These are phyloP conservation scores for Rattus rattus DNA, from an alignment of 2,113 vertebrate species.

Conservation along the genomic window DNA sequence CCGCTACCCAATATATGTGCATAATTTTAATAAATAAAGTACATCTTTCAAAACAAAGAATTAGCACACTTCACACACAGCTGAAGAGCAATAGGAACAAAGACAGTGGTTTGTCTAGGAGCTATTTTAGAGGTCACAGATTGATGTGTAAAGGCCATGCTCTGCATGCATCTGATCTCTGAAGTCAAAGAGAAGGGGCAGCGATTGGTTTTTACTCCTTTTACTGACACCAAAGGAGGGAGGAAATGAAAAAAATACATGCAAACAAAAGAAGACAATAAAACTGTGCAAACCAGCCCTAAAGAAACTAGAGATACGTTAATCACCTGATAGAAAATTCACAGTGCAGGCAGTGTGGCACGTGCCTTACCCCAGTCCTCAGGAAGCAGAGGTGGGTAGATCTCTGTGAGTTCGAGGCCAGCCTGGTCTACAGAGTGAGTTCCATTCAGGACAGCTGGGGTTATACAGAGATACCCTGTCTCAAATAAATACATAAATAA, in stretches of 20 bases:
- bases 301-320: background rate
- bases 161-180: background rate
- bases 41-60: background rate
- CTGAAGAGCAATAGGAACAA: background rate
- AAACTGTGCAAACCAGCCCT: background rate
- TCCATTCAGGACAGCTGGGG: too few relatives aligned
- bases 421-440: too few relatives aligned
- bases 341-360: too few relatives aligned
- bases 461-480: too few relatives aligned
- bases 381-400: too few relatives aligned
- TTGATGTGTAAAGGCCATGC: background rate
- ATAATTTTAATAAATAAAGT: background rate
- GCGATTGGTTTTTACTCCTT: background rate
- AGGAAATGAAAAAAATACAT: background rate
- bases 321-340: slow-evolving; percentile 2
- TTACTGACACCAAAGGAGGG: background rate
- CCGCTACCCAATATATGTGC: background rate
- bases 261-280: background rate
- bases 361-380: too few relatives aligned
- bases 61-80: background rate
- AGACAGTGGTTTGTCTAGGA: background rate
- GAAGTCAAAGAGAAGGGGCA: background rate
- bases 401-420: too few relatives aligned
- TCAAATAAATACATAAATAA: too few relatives aligned
- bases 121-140: background rate